Base-by-base conservation (phyloP, 2,888 invertebrate genomes). In the Amphipyra berbera region DNA sequence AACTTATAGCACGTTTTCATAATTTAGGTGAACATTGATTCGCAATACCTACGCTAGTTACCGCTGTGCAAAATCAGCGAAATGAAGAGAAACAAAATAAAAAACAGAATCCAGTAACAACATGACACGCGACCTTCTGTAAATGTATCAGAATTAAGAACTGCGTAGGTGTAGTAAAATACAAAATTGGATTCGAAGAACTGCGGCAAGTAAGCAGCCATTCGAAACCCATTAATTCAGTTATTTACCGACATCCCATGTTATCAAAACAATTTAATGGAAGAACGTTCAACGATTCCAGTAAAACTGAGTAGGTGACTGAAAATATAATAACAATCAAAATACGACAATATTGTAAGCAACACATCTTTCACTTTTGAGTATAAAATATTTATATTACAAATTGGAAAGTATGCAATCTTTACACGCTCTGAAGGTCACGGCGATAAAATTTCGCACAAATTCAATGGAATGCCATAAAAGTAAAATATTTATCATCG, bases 111-210 rank as follows among this genome's bases (percentile, higher is more conserved):
- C 30, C 57, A 61, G 48, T 44, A 62, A 74, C 58, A 76, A 72
- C 73, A 76, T 68, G 75, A 85, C 82, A 84, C 79, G 73, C 85
- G 87, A 88, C 88, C 87, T 90, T 88, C 84, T 81, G 80, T 75
- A 83, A 75, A 82, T 82, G 83, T 81, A 84, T 78, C 83, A 81
- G 85, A 86, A 88, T 88, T 83, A 87, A 85, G 81, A 85, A 83
- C 78, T 85, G 90, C 85, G 91, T 91, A 89, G 91, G 90, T 85
- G 91, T 85, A 81, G 86, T 86, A 88, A 90, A 90, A 89, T 88
- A 89, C 90, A 87, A 91, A 91, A 92, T 90, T 90, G 88, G 87
- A 84, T 91, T 88, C 91, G 85, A 86, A 82, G 90, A 92, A 91
- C 83, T 88, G 85, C 81, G 79, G 82, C 84, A 84, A 88, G 84